Evolutionary conservation across 2,797 vertebrate species (phyloP).

Genomic region (Meda fulgida): DNA sequence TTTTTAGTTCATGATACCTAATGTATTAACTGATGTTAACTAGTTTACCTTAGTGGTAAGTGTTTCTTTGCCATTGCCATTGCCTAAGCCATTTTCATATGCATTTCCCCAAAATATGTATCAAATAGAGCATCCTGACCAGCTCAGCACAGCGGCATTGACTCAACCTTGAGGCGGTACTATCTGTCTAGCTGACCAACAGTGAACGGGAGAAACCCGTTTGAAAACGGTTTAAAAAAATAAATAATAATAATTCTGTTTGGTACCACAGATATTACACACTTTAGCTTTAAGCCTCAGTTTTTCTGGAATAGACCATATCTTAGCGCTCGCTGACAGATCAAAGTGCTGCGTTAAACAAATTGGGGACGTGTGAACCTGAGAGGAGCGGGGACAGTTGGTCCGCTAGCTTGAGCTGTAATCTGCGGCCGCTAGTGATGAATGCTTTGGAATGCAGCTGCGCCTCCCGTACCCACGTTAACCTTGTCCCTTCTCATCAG

Average conservation of each 20-base stretch:
- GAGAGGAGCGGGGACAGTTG: slow-evolving; percentile 5
- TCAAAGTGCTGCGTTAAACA: slow-evolving; percentile 54
- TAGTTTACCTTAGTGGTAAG: not conserved
- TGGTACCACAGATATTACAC: slow-evolving; percentile 9
- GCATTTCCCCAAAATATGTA: not conserved
- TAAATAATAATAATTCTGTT: not conserved
- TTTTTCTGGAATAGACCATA: slow-evolving; percentile 33
- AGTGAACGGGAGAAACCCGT: not conserved
- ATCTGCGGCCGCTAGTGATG: slow-evolving; percentile 62
- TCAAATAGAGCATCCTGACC: not conserved
- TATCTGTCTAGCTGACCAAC: not conserved
- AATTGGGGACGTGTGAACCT: slow-evolving; percentile 51
- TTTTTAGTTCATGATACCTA: not conserved
- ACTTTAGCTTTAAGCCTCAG: not conserved
- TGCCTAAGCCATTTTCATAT: not conserved
- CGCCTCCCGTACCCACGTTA: slow-evolving; percentile 65
- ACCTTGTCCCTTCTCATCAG: slow-evolving; percentile 79
- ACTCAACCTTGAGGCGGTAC: not conserved
- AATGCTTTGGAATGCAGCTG: slow-evolving; percentile 66
- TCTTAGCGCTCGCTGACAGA: slow-evolving; percentile 53
- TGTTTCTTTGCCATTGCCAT: not conserved
- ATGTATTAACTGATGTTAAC: not conserved
- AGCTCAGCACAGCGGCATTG: not conserved
- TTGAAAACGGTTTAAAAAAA: not conserved
- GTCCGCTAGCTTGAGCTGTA: slow-evolving; percentile 30